Base-by-base conservation (phyloP, 2,113 vertebrate species). In the Pseudopipra pipra region DNA sequence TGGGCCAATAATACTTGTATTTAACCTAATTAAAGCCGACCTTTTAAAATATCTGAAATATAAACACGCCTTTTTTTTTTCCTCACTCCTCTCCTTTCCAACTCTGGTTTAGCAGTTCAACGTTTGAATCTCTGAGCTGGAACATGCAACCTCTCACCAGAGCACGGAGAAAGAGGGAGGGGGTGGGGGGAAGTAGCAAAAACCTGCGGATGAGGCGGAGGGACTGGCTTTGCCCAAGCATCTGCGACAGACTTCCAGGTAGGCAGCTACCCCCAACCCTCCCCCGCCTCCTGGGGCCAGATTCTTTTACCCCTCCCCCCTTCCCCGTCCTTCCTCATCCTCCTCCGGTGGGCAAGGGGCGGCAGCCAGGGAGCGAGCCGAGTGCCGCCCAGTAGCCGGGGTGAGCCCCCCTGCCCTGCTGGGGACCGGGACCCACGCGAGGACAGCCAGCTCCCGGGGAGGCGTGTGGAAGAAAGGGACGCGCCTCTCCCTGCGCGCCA, bases 1-100 rank as follows among this genome's bases (percentile, higher is more conserved):
- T 97, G 92, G 95, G 90, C 84, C 95, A 91, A 79, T 63, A 95
- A 89, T 83, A 71, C 67, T 95, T 85, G 86, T 87, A 91, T 89
- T 94, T 95, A 96, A 95, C 95, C 96, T 94, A 94, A 93, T 97
- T 94, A 96, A 92, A 95, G 41, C 35, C 87, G 83, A 92, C 82
- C 88, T 95, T 95, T 95, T 27, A 74, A 90, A 90, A 96, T 63
- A 91, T 89, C 93, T 83, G 92, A 93, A 96, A 94, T 85, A 88
- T 71, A 93, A 94, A 95, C 93, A 87, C 74, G 70, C 67, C 78
- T 85, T 89, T 77, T 37, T 37, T 51, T 28, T 33, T 8, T 27
- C 16, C 6, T 12, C 20, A 17, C 4, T 43, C 58, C 56, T 41
- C 59, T 37, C 78, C 41, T 85, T 78, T 75, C 46, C 46, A 74